These are phyloP conservation scores for Hybognathus amarus DNA, from an alignment of 2,797 vertebrate species.

Conservation along the genomic window DNA sequence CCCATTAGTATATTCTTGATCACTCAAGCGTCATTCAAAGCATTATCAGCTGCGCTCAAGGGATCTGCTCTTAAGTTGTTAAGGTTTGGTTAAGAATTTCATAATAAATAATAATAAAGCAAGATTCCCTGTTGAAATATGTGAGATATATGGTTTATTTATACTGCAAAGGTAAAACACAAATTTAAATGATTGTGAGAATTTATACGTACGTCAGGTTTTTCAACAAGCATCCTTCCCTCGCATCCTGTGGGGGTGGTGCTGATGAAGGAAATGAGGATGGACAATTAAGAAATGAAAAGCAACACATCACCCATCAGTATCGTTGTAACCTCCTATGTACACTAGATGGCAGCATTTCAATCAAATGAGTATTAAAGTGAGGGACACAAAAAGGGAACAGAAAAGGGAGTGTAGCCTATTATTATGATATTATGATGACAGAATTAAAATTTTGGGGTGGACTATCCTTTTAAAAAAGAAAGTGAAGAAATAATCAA, in stretches of 20 bases:
- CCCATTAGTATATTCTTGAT: no score
- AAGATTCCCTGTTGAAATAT: no score
- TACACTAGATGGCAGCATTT: slow-evolving; percentile 24
- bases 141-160: no score
- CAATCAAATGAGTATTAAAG: neutral
- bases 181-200: no score
- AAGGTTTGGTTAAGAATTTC: no score
- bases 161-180: no score
- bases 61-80: no score
- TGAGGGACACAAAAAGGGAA: neutral
- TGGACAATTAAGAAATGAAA: neutral
- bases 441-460: neutral
- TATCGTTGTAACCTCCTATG: neutral
- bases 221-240: neutral
- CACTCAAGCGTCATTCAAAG: no score
- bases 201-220: no score
- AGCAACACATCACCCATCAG: neutral
- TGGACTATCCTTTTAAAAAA: neutral
- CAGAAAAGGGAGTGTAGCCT: no score
- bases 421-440: neutral
- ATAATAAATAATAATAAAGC: no score
- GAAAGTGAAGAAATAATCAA: neutral
- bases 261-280: neutral
- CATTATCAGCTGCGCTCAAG: no score
- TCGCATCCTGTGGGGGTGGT: neutral